Conservation (phyloP, 2,797 vertebrate genomes). For the Pseudomugil gertrudae region DNA sequence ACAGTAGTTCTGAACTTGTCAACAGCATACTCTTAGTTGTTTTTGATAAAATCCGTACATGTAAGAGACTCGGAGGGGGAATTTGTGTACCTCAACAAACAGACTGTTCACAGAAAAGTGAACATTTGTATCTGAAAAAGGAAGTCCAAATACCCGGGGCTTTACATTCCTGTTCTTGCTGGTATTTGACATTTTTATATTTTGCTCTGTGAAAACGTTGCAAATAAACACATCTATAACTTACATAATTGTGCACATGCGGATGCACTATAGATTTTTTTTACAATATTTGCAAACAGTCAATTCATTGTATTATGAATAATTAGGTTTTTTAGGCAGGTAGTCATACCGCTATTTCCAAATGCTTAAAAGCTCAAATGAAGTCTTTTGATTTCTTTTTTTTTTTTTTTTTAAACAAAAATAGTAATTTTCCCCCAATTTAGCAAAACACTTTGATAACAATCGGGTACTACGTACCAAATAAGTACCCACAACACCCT, state of each 20-base stretch:
- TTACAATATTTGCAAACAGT: conserved; percentile 22
- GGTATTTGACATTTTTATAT: conserved; percentile 15
- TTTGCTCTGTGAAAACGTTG: conserved; percentile 19
- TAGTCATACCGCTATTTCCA: conserved; percentile 15
- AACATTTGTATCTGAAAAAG: conserved; percentile 16
- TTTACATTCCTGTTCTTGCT: conserved; percentile 16
- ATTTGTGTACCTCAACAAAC: conserved; percentile 22
- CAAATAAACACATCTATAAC: conserved; percentile 35
- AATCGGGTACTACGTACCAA: conserved; percentile 34
- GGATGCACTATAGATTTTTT: conserved; percentile 53
- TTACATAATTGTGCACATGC: conserved; percentile 30
- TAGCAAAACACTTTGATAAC: conserved; percentile 23
- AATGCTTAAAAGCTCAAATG: background rate
- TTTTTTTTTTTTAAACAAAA: conserved; percentile 17
- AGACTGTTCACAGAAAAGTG: conserved; percentile 4
- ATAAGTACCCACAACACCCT: conserved; percentile 8
- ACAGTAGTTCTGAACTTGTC: conserved; percentile 32
- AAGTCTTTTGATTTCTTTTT: background rate
- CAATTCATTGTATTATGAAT: conserved; percentile 6
- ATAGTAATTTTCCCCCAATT: conserved; percentile 25
- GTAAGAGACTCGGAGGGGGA: conserved; percentile 1
- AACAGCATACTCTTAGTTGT: conserved; percentile 31
- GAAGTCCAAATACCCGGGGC: conserved; percentile 7
- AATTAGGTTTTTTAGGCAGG: background rate
- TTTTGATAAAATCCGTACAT: conserved; percentile 5